Conservation (phyloP, 1,140 invertebrate species). For the Drosophila seguyi region DNA sequence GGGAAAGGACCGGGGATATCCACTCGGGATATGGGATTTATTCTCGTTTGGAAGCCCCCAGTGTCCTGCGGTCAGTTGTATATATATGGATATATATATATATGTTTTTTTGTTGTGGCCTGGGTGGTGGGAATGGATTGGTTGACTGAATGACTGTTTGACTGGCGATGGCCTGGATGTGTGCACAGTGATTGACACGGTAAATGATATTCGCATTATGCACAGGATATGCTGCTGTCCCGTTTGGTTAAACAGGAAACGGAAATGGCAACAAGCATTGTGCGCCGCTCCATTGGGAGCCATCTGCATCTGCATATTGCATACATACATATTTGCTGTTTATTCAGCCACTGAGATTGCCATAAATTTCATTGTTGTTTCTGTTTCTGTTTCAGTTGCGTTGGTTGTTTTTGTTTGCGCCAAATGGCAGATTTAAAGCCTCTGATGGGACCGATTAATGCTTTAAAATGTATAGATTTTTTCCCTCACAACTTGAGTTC, state of each 20-base stretch:
- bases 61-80: conserved; percentile 24
- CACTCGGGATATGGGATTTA: conserved; percentile 29
- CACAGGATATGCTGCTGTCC: conserved; percentile 70
- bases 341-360: conserved; percentile 61
- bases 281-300: conserved; percentile 49
- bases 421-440: conserved; percentile 52
- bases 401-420: conserved; percentile 30
- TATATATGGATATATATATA: conserved; percentile 1
- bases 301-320: conserved; percentile 54
- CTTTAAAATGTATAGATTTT: conserved; percentile 36
- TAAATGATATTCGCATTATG: conserved; percentile 82
- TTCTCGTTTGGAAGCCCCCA: conserved; percentile 5
- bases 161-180: conserved; percentile 51
- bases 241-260: conserved; percentile 73
- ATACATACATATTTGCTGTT: conserved; percentile 66
- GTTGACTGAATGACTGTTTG: conserved; percentile 43
- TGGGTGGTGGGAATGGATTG: conserved; percentile 8
- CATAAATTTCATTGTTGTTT: conserved; percentile 40
- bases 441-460: conserved; percentile 49
- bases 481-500: conserved; percentile 22
- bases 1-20: conserved; percentile 42
- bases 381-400: conserved; percentile 14
- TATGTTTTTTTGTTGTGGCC: conserved; percentile 15
- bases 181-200: conserved; percentile 73
- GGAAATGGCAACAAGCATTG: conserved; percentile 82